Conservation (phyloP, 2,888 invertebrate genomes). For the Ochropacha duplaris region DNA sequence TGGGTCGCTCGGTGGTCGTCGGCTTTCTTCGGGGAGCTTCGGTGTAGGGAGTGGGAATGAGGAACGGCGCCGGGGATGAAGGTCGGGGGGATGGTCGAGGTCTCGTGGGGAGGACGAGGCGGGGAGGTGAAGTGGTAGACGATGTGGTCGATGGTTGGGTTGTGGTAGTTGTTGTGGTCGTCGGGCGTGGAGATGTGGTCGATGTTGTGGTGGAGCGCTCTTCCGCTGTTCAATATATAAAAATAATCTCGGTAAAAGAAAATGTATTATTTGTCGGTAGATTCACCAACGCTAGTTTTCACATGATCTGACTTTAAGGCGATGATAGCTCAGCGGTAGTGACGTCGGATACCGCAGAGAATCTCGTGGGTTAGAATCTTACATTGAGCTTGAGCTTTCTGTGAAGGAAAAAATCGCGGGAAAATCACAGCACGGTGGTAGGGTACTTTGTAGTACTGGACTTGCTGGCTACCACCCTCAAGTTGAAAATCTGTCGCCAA, state of each 20-base stretch:
- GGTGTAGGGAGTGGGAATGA: constrained; percentile 4
- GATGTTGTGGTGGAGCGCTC: constrained; percentile 63
- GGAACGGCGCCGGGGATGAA: background rate
- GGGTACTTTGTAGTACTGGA: too few species aligned
- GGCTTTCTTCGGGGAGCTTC: constrained; percentile 39
- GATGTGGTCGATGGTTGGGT: constrained; percentile 11
- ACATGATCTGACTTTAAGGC: too few species aligned
- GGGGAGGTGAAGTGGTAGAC: constrained; percentile 30
- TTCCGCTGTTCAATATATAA: constrained; percentile 72
- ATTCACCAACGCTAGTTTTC: background rate
- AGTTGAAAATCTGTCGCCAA: too few species aligned
- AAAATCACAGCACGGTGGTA: too few species aligned
- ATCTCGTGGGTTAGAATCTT: too few species aligned
- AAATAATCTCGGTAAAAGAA: too few species aligned
- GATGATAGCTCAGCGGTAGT: too few species aligned
- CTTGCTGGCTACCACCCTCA: too few species aligned
- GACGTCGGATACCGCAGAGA: too few species aligned
- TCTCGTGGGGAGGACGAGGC: constrained; percentile 46
- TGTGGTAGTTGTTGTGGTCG: constrained; percentile 20
- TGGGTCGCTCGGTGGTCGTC: constrained; percentile 59
- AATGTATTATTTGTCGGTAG: background rate
- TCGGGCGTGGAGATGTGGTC: constrained; percentile 29
- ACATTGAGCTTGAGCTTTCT: too few species aligned
- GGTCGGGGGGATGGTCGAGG: constrained; percentile 40
- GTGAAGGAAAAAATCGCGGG: too few species aligned